Base-by-base conservation (phyloP, 2,797 vertebrate species). In the Clarias laeviceps region DNA sequence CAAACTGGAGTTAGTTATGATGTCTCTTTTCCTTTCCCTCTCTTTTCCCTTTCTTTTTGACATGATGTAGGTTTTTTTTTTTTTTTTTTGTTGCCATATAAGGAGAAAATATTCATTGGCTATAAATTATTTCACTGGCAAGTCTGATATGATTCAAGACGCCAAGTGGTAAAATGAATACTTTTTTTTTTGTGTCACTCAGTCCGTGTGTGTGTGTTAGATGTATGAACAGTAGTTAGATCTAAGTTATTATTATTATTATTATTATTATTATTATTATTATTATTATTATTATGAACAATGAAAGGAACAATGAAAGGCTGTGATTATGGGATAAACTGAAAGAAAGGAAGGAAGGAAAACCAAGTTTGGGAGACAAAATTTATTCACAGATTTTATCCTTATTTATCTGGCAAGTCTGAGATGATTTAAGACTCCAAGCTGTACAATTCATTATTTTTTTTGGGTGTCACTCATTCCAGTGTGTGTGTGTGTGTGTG, bases 31-130 rank as follows among this genome's bases (percentile, higher is more conserved):
- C 70, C 45, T 50, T 17, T 17, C 70, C 40, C 45, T 45, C 45
- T 1, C 45, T 45, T 45, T 45, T 11, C 45, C 1, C 45, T 45
- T 45, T 45, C 45, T 45, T 73, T 76, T 20, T 56, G 27, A 32
- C 73, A 20, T 76, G 15, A 50, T 57, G 73, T 54, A 17, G 45
- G 17, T 66, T n/a, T n/a, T n/a, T n/a, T n/a, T n/a, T n/a, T 40
- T 40, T 69, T 34, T 8, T 73, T 54, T 74, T 72, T 73, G 15
- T 73, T 73, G 27, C 45, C 50, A 57, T 76, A 76, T 56, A 76
- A 76, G 73, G 50, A 76, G n/a, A 76, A 76, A 76, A 76, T 32
- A 76, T 32, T 56, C 20, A 56, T 76, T 76, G 50, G 50, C 73
- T 50, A 50, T 50, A 50, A 73, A 5, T 5, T 40, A 73, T 73